Conservation (phyloP, 2,113 vertebrate genomes). For the Laticauda colubrina region DNA sequence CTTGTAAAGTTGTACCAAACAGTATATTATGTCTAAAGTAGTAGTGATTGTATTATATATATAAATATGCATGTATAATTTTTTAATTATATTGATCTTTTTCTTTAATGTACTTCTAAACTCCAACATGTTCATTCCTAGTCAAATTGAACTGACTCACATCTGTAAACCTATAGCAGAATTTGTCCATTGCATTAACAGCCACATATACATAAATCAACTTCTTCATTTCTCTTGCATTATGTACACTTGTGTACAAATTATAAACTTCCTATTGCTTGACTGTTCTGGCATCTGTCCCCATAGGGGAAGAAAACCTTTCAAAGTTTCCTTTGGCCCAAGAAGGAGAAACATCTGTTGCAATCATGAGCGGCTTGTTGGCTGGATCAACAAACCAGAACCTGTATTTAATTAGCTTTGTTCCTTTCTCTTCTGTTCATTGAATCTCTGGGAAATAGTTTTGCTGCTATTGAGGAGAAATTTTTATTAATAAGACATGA, state of each 20-base stretch:
- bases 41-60: not conserved
- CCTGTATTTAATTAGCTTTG: slow-evolving; percentile 51
- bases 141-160: slow-evolving; percentile 8
- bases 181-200: not conserved
- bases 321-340: slow-evolving; percentile 62
- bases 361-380: slow-evolving; percentile 46
- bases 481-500: slow-evolving; percentile 49
- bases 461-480: slow-evolving; percentile 4
- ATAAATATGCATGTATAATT: not conserved
- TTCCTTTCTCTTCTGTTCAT: slow-evolving; percentile 24
- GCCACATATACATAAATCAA: slow-evolving; percentile 23
- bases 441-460: slow-evolving; percentile 15
- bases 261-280: slow-evolving; percentile 69
- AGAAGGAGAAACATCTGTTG: slow-evolving; percentile 74
- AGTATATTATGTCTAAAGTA: not conserved
- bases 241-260: slow-evolving; percentile 62
- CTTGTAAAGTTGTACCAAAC: not conserved
- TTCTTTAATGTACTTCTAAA: not conserved
- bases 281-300: slow-evolving; percentile 67
- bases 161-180: slow-evolving; percentile 31
- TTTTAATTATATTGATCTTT: not conserved
- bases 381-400: not conserved
- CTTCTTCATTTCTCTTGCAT: slow-evolving; percentile 58
- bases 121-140: not conserved
- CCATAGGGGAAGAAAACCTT: slow-evolving; percentile 63